Conservation (phyloP, 2,113 vertebrate genomes). For the Apodemus speciosus region DNA sequence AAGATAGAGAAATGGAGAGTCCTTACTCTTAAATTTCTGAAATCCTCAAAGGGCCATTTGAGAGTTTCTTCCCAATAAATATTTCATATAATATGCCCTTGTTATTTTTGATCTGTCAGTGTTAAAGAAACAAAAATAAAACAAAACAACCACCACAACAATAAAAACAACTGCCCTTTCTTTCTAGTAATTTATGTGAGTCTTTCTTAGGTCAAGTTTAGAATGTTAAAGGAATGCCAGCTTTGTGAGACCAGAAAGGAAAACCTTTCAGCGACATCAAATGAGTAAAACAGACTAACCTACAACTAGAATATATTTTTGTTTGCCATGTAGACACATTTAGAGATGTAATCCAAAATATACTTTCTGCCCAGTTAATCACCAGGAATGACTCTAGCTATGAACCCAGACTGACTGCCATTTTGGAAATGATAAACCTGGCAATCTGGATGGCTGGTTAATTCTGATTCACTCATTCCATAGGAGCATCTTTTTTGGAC, state of each 20-base stretch:
- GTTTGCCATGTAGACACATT: constrained; percentile 8
- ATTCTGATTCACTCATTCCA: constrained; percentile 35
- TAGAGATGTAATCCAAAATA: constrained; percentile 15
- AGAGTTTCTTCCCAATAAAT: background rate
- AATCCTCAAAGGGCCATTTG: background rate
- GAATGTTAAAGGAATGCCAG: background rate
- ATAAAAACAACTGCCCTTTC: background rate
- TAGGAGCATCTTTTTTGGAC: constrained; percentile 11
- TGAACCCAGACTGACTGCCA: background rate
- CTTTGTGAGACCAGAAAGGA: background rate
- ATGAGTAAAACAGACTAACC: constrained; percentile 31
- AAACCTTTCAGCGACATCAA: constrained; percentile 54
- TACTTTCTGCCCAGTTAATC: background rate
- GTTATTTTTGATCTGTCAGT: constrained; percentile 7
- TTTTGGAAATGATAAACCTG: constrained; percentile 44
- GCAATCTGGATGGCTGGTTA: background rate
- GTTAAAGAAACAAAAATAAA: background rate
- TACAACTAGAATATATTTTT: constrained; percentile 48
- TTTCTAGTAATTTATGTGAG: background rate
- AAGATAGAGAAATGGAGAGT: background rate
- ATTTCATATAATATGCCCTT: background rate
- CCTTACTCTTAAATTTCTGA: background rate
- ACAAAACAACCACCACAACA: background rate
- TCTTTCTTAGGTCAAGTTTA: background rate
- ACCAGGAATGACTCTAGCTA: background rate